A percentile compares a stretch with the other conserved stretches of the same genome.
These are phyloP conservation scores for Chesias legatella DNA, from an alignment of 2,888 invertebrate species.

Conservation along the genomic window DNA sequence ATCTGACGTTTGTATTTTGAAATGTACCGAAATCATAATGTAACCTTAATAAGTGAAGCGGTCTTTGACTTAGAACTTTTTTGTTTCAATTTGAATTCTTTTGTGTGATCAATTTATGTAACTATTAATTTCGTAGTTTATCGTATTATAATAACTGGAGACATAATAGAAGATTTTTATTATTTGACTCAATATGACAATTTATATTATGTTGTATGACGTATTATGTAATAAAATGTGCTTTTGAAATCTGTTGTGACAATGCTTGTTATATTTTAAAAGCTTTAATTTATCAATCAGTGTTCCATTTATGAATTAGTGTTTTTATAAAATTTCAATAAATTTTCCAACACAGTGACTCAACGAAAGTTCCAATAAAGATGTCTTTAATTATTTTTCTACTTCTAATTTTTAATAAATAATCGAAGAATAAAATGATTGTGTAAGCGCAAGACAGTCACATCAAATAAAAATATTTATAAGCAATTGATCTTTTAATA, in stretches of 20 bases:
- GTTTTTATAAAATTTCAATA: constrained; percentile 21
- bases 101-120: constrained; percentile 69
- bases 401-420: constrained; percentile 79
- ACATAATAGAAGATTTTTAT: constrained; percentile 64
- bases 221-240: constrained; percentile 37
- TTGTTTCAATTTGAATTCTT: constrained; percentile 49
- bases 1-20: constrained; percentile 57
- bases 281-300: constrained; percentile 23
- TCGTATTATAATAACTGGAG: constrained; percentile 55
- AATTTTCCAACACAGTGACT: constrained; percentile 43
- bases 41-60: constrained; percentile 28
- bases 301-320: constrained; percentile 24
- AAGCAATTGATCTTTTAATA: constrained; percentile 64
- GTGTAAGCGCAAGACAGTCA: constrained; percentile 73
- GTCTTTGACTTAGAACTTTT: constrained; percentile 45
- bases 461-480: constrained; percentile 78
- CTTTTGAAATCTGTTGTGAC: constrained; percentile 49
- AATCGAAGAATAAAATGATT: constrained; percentile 69
- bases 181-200: constrained; percentile 54
- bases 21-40: constrained; percentile 46
- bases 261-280: constrained; percentile 33
- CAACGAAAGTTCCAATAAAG: constrained; percentile 68
- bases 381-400: constrained; percentile 80
- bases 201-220: constrained; percentile 39
- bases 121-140: constrained; percentile 58